Percentiles rank a stretch among this genome's conserved stretches.
Conservation (phyloP, 2,113 vertebrate species). For the Ivindomyrus marchei region DNA sequence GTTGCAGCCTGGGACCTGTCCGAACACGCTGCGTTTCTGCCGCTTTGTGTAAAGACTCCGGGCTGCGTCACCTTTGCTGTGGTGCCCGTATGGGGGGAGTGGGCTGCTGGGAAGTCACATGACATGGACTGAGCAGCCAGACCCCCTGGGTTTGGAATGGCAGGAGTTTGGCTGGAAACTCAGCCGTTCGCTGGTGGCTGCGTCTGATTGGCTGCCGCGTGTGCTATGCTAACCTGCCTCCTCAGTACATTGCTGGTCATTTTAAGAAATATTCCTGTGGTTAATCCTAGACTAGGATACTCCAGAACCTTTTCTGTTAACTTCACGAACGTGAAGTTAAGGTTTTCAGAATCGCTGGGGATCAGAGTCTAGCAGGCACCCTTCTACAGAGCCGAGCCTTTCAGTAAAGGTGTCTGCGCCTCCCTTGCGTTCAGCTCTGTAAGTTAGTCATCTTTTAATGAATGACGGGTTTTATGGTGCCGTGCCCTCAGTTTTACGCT, state of each 20-base stretch:
- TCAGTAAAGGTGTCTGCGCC: not conserved
- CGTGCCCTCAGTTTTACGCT: not conserved
- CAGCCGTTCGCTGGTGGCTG: not conserved
- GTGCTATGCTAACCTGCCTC: not conserved
- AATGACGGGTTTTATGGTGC: slow-evolving; percentile 19
- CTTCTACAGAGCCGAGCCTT: too few relatives aligned
- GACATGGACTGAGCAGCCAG: not conserved
- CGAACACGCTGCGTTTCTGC: not conserved
- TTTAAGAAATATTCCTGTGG: not conserved
- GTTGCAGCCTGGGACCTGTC: not conserved
- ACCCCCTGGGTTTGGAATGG: not conserved
- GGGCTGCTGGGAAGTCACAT: not conserved
- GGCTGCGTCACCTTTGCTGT: not conserved
- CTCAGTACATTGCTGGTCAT: not conserved
- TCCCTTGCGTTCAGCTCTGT: slow-evolving; percentile 28
- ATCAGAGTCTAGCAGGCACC: not conserved
- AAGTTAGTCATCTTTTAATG: slow-evolving; percentile 27
- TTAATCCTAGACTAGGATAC: not conserved
- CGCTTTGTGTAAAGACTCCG: not conserved
- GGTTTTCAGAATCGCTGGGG: not conserved
- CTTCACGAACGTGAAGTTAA: not conserved
- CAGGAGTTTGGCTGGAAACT: not conserved
- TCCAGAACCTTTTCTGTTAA: not conserved
- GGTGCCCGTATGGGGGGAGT: not conserved
- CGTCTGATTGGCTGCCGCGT: not conserved